Conservation (phyloP, 2,888 invertebrate species). For the Sisyra nigra region DNA sequence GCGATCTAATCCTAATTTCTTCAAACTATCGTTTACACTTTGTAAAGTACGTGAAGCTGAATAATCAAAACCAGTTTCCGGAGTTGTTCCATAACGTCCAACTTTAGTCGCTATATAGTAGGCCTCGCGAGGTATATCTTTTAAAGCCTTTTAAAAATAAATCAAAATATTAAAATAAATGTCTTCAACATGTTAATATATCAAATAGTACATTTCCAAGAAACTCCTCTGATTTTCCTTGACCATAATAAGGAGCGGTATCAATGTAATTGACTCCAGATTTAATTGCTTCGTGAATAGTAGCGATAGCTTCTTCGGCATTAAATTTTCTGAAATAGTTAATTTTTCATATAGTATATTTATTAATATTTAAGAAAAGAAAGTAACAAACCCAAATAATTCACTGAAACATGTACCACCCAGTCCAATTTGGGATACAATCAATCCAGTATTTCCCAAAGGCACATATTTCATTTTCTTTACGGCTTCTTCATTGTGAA, state of each 20-base stretch:
- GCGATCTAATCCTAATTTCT: conserved; percentile 57
- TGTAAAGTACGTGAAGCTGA: conserved; percentile 53
- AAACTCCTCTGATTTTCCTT: conserved; percentile 66
- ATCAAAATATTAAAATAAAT: neutral
- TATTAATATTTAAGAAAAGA: no score
- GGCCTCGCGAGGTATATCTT: conserved; percentile 58
- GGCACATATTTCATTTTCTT: conserved; percentile 53
- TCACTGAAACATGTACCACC: conserved; percentile 62
- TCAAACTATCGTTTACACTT: conserved; percentile 61
- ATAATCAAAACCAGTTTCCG: conserved; percentile 73
- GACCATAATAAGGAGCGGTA: conserved; percentile 86
- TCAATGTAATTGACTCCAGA: conserved; percentile 83
- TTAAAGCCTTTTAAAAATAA: conserved; percentile 41
- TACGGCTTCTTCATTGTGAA: conserved; percentile 42
- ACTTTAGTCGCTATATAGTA: conserved; percentile 89
- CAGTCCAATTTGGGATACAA: conserved; percentile 52
- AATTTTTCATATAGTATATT: neutral
- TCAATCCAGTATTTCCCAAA: conserved; percentile 57
- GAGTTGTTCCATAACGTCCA: conserved; percentile 60
- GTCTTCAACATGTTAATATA: neutral
- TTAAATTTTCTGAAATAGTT: conserved; percentile 35
- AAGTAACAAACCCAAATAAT: conserved; percentile 47
- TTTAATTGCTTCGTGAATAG: conserved; percentile 54
- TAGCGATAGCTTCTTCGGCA: conserved; percentile 46
- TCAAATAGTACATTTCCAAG: conserved; percentile 49